Conservation (phyloP, 2,888 invertebrate genomes). For the Aplocera efformata region DNA sequence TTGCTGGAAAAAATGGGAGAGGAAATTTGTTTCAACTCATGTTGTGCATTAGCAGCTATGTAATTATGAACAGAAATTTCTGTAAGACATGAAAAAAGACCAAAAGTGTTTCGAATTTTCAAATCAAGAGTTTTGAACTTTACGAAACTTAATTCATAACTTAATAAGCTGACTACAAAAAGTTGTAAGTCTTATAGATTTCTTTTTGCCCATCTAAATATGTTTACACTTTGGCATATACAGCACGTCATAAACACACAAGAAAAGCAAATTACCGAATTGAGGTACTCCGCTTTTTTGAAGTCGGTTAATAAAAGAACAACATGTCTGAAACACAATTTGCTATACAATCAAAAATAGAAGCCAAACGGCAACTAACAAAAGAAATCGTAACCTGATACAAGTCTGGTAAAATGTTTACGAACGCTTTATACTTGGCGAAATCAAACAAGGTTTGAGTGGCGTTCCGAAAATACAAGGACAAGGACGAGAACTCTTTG, state of each 20-base stretch:
- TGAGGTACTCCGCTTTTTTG: no score
- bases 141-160: no score
- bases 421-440: constrained; percentile 72
- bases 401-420: constrained; percentile 66
- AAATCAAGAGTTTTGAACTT: no score
- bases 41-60: background rate
- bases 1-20: constrained; percentile 44
- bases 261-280: no score
- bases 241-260: no score
- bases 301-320: no score
- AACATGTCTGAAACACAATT: constrained; percentile 17
- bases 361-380: constrained; percentile 43
- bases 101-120: no score
- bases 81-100: background rate
- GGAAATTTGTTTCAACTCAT: constrained; percentile 36
- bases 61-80: no score
- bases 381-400: constrained; percentile 70
- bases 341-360: constrained; percentile 26
- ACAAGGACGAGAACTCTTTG: background rate
- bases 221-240: no score
- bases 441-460: constrained; percentile 76
- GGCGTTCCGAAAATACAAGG: constrained; percentile 67
- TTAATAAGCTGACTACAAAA: no score
- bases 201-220: no score
- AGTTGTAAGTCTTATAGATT: no score